Base-by-base conservation (phyloP, 2,797 vertebrate genomes). In the Dryobates pubescens region DNA sequence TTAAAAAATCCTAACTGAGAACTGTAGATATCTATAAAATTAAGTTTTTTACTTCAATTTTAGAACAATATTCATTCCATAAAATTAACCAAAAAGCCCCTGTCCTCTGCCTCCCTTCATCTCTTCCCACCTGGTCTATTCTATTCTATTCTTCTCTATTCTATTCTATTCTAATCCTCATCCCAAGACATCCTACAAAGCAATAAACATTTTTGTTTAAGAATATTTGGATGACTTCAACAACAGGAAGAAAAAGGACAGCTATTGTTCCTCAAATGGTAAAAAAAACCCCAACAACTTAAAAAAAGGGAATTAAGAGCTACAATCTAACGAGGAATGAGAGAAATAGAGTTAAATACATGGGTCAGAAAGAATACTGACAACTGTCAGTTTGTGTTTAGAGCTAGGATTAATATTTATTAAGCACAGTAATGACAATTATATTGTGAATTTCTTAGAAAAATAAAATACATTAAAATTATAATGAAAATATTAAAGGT, bases 21-120 rank as follows among this genome's bases (percentile, higher is more conserved):
- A 29, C 82, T 51, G 9, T n/a, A 45, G 7, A 1, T 24, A 51
- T 9, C 9, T 45, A 2, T 13, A 57, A 61, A 45, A 78, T 26
- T 14, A 85, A 88, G 36, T 13, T 94, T 94, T 76, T 24, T 14
- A 56, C 10, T 32, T 53, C 49, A 84, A 43, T 29, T 79, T 26
- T n/a, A 56, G 13, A 85, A 77, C 2, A 5, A 24, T 27, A 64
- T 92, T 68, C 2, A 30, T n/a, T 83, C 26, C 85, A 26, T 18
- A 57, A 61, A 78, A 58, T 14, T 14, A 70, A 34, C 4, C 10
- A 58, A 78, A 89, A 83, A 76, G 18, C 2, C 22, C 26, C 5
- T 34, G 22, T n/a, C 17, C 3, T 5, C 22, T 3, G 0, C 5
- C 14, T 16, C 14, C 8, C 24, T 8, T 34, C 30, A 32, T 38